Evolutionary conservation across 1,140 invertebrate species (phyloP), one percentile per base, ranked within the genome.

Genomic region (Drosophila subobscura): DNA sequence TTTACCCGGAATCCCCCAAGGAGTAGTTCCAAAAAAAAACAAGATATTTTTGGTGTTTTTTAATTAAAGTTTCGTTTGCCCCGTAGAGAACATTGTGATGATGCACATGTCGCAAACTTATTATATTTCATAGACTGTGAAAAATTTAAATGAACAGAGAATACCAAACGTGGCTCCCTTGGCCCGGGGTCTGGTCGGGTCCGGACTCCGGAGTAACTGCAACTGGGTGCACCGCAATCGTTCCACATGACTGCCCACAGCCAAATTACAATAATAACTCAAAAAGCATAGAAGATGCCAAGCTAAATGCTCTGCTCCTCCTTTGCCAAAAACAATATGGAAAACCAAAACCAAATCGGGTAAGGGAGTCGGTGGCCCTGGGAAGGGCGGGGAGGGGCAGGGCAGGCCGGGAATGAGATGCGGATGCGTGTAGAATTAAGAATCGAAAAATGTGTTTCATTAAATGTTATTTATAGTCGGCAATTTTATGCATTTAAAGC

Each of bases 401-500:
- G 10, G 33, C 33, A 37, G 33, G 33, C 33, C 33, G 70, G 64
- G 72, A 58, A 54, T 70, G 58, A 49, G 61, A 46, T 40, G 67
- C 50, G 51, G 72, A 67, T 63, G 81, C 73, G 72, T 80, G 77
- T 68, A 77, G 73, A 85, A 85, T 86, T 55, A 79, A 66, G 79
- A 80, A 88, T 86, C 83, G 78, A 90, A 83, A 90, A 90, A 89
- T 90, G 83, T 78, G 79, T 90, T 90, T 89, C 85, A 89, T 89
- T 90, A 86, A 90, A 81, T 90, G 59, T 90, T 90, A 89, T 90
- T 89, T 90, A 90, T 90, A 90, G 89, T 86, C 81, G 70, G 89
- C 85, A 90, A 90, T 90, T 90, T 90, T 90, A 90, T 90, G 89
- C 89, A 90, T 86, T 89, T 90, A 90, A 90, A 89, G 80, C 78